Base-by-base conservation (phyloP, 1,140 invertebrate species). In the Geopemphigus sp. region DNA sequence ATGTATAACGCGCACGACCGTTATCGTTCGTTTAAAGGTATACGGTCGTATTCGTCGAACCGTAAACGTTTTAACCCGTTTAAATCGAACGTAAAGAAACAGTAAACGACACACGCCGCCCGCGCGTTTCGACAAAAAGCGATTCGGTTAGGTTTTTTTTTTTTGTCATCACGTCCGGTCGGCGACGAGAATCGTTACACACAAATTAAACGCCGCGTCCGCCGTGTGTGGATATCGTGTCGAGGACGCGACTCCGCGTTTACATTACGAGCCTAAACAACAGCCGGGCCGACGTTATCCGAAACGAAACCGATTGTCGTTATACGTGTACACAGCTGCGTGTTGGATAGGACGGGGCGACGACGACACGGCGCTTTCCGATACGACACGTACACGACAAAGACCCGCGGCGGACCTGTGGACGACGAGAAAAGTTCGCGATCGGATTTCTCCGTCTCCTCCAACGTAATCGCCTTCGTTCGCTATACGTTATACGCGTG, bases 251-350 rank as follows among this genome's bases (percentile, higher is more conserved):
- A 50, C 47, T 50, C 14, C 14, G 47, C 14, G 26, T 59, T 59
- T 24, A 24, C 5, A 15, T 59, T 19, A n/a, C n/a, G n/a, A n/a
- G n/a, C n/a, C n/a, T n/a, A n/a, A n/a, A 39, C 32, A 39, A 39
- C 8, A 39, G 32, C 32, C 24, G 47, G 64, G 39, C 64, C 64
- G 64, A n/a, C n/a, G n/a, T n/a, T 22, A 19, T 68, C 26, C n/a
- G 64, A 68, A 47, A 68, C 24, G 15, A 47, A 68, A 68, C 64
- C 39, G n/a, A 68, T 68, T 47, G 47, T 68, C 15, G 22, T 66
- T 8, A 39, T n/a, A n/a, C n/a, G n/a, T n/a, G n/a, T n/a, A n/a
- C n/a, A n/a, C n/a, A n/a, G n/a, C n/a, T n/a, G n/a, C n/a, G n/a
- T n/a, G n/a, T n/a, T n/a, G n/a, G n/a, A n/a, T n/a, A n/a, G n/a